A percentile compares a stretch with the other conserved stretches of the same genome.
Evolutionary conservation across 2,113 vertebrate species (phyloP).

Genomic region (Pterocles orientalis): DNA sequence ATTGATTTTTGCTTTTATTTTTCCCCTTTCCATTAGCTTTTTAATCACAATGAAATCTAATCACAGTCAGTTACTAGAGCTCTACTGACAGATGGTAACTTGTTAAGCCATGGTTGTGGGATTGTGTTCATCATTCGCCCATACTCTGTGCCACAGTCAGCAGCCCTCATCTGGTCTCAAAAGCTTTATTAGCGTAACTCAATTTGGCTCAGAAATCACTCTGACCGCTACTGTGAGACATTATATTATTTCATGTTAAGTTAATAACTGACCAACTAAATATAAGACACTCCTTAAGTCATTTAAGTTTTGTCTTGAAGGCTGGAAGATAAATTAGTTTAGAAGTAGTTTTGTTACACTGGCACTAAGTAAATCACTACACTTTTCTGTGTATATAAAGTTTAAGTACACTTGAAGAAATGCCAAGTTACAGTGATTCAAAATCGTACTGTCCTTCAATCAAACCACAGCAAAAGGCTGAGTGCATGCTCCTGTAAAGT

Average conservation of each 20-base stretch:
- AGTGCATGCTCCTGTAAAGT: not conserved
- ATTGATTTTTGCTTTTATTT: constrained; percentile 12
- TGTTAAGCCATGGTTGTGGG: not conserved
- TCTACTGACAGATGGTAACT: constrained; percentile 28
- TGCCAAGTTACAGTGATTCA: constrained; percentile 4
- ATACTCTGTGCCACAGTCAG: not conserved
- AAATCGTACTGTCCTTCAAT: constrained; percentile 3
- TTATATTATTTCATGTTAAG: constrained; percentile 4
- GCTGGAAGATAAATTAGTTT: constrained; percentile 20
- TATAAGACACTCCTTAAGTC: not conserved
- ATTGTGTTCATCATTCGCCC: not conserved
- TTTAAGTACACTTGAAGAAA: constrained; percentile 31
- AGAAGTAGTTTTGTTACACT: constrained; percentile 25
- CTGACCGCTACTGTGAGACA: not conserved
- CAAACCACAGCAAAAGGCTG: not conserved
- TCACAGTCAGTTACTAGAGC: not conserved
- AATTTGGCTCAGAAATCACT: constrained; percentile 22
- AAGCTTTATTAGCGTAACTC: constrained; percentile 32
- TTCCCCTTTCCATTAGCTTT: constrained; percentile 7
- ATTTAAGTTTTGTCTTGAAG: constrained; percentile 17
- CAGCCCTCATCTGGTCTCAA: constrained; percentile 1
- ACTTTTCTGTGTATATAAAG: not conserved
- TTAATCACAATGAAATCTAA: constrained; percentile 44
- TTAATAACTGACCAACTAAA: constrained; percentile 36
- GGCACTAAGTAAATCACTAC: constrained; percentile 10